A percentile compares a stretch with the other conserved stretches of the same genome.
phyloP scores from a whole-genome alignment of 2,113 vertebrate genomes.

The Labrus mixtus region DNA sequence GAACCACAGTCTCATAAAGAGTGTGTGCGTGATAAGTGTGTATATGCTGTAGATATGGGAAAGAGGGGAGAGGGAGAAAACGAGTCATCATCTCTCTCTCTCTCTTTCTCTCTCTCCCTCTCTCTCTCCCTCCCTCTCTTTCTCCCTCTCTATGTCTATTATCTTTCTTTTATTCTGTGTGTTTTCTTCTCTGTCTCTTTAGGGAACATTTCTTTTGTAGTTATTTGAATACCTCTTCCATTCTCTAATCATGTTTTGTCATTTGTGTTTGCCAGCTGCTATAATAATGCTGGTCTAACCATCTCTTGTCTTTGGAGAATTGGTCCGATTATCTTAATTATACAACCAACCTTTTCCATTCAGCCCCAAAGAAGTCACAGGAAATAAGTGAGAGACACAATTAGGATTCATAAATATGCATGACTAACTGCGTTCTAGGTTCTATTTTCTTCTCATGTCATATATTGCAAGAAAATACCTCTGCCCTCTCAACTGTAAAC shows the following conservation, averaged over 20 bases:
- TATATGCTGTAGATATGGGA: constrained; percentile 35
- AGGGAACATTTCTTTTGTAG: constrained; percentile 48
- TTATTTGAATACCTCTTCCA: constrained; percentile 44
- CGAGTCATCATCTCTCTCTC: constrained; percentile 16
- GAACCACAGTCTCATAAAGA: constrained; percentile 32
- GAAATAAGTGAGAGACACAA: neutral
- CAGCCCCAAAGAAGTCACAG: constrained; percentile 19
- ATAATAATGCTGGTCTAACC: constrained; percentile 17
- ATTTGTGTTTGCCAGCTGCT: constrained; percentile 29
- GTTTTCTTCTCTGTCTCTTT: constrained; percentile 25
- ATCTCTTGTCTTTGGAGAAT: constrained; percentile 31
- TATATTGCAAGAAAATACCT: constrained; percentile 1
- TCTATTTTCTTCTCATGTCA: neutral
- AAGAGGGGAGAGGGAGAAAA: constrained; percentile 22
- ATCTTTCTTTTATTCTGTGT: neutral
- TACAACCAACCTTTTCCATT: constrained; percentile 34
- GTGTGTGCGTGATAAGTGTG: constrained; percentile 28
- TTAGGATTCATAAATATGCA: constrained; percentile 1
- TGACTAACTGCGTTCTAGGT: neutral
- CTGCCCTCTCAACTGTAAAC: constrained; percentile 2
- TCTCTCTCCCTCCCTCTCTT: constrained; percentile 31
- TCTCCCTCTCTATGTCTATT: no score
- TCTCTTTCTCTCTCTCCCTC: constrained; percentile 16
- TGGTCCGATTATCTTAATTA: neutral
- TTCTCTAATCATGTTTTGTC: constrained; percentile 24